Conservation (phyloP, 1,140 invertebrate species). For the Bombus consobrinus region DNA sequence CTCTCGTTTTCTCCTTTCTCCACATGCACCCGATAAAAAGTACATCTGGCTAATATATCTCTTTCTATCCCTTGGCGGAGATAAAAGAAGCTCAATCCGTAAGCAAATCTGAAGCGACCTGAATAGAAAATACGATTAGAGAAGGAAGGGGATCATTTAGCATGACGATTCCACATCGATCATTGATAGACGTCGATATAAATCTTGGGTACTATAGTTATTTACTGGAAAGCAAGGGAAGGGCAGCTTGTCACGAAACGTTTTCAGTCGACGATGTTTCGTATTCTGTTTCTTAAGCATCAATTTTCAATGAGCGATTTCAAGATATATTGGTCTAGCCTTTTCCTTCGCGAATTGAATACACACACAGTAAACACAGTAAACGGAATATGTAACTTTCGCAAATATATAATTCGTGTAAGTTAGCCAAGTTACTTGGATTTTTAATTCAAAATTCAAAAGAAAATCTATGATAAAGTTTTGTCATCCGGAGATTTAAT, state of each 20-base stretch:
- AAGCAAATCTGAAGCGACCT: background rate
- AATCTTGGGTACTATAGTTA: conserved; percentile 29
- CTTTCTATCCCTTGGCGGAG: background rate
- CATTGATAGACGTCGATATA: conserved; percentile 1
- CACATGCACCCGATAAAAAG: background rate
- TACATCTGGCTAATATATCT: background rate
- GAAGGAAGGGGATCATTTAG: conserved; percentile 4
- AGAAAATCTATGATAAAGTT: too few relatives aligned
- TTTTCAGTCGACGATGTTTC: background rate
- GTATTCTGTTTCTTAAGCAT: conserved; percentile 45
- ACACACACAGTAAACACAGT: background rate
- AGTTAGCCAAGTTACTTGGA: too few relatives aligned
- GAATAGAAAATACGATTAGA: background rate
- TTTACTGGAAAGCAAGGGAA: conserved; percentile 26
- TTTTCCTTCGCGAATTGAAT: background rate
- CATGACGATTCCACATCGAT: background rate
- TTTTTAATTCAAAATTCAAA: too few relatives aligned
- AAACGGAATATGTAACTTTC: background rate
- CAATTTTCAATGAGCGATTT: conserved; percentile 48
- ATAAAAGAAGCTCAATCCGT: background rate
- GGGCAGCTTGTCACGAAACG: conserved; percentile 45
- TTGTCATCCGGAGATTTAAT: too few relatives aligned
- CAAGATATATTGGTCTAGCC: conserved; percentile 10
- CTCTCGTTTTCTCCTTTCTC: background rate
- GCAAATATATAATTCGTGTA: too few relatives aligned